Conservation (phyloP, 92 coral and sea anemone genomes). For the Porites lobata region DNA sequence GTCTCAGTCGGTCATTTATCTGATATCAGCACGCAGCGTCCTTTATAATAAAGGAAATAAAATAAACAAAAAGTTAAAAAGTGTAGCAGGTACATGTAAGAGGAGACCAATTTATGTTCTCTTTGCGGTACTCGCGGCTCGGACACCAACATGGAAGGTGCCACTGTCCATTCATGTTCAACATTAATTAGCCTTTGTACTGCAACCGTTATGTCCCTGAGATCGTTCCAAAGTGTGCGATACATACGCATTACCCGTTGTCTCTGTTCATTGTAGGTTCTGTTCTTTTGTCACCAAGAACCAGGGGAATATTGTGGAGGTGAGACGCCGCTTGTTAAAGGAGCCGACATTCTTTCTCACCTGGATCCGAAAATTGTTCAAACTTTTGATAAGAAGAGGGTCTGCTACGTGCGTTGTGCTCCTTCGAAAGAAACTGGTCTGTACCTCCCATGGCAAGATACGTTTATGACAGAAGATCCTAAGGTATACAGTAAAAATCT, state of each 20-base stretch:
- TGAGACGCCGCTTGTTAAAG: constrained; percentile 69
- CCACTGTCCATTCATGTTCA: too few species aligned
- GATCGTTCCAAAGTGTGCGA: too few species aligned
- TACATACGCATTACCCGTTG: background rate
- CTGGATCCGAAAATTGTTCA: constrained; percentile 59
- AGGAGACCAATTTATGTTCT: too few species aligned
- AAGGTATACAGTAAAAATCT: constrained; percentile 35
- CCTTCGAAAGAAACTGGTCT: constrained; percentile 58
- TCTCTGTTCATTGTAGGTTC: constrained; percentile 36
- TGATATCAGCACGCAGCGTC: too few species aligned
- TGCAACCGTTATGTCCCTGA: too few species aligned
- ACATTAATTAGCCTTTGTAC: too few species aligned
- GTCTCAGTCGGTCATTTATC: too few species aligned
- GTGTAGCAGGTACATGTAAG: too few species aligned
- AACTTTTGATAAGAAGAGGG: constrained; percentile 59
- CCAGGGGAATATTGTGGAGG: constrained; percentile 79
- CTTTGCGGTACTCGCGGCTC: too few species aligned
- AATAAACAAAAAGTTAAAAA: too few species aligned
- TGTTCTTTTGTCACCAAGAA: constrained; percentile 69
- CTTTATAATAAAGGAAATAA: too few species aligned
- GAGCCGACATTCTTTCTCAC: constrained; percentile 45
- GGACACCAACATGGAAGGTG: too few species aligned
- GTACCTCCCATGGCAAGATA: constrained; percentile 78
- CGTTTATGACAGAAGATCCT: constrained; percentile 69
- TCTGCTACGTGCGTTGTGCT: constrained; percentile 63